These are phyloP conservation scores for Oceanodroma leucorhoa DNA, from an alignment of 2,797 vertebrate species.

Conservation along the genomic window DNA sequence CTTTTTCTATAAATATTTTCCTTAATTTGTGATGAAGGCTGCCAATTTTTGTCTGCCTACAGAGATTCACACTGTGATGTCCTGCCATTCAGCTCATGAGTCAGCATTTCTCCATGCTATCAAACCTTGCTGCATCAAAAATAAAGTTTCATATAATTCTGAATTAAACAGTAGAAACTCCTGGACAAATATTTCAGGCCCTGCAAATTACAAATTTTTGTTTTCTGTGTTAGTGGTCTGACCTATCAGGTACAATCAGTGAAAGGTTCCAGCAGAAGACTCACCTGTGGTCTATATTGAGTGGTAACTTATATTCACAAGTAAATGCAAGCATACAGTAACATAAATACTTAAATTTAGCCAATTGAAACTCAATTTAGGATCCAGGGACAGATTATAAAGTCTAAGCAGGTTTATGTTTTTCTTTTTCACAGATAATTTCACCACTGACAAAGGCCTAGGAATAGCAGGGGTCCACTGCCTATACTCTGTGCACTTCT, in stretches of 20 bases:
- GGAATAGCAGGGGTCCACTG: not conserved
- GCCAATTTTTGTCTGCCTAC: not conserved
- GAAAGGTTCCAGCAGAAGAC: not conserved
- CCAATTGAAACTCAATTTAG: not conserved
- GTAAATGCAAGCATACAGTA: not conserved
- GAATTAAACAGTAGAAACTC: not conserved
- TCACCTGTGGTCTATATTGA: not conserved
- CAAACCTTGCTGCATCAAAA: not conserved
- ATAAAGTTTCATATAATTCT: not conserved
- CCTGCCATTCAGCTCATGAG: not conserved
- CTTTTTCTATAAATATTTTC: not conserved
- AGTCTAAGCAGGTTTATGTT: not conserved
- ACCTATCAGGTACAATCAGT: not conserved
- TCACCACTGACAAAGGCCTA: not conserved
- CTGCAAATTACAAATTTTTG: not conserved
- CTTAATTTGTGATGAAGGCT: not conserved
- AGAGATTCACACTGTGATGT: not conserved
- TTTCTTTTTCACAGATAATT: not conserved
- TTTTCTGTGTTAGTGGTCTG: not conserved
- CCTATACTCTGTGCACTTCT: not conserved
- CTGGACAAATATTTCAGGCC: not conserved
- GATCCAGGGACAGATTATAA: not conserved
- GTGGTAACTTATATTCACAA: not conserved
- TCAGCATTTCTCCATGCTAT: not conserved
- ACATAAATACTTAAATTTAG: not conserved